A percentile compares a stretch with the other conserved stretches of the same genome.
Conservation (phyloP, 2,113 vertebrate species). For the Bufo gargarizans region DNA sequence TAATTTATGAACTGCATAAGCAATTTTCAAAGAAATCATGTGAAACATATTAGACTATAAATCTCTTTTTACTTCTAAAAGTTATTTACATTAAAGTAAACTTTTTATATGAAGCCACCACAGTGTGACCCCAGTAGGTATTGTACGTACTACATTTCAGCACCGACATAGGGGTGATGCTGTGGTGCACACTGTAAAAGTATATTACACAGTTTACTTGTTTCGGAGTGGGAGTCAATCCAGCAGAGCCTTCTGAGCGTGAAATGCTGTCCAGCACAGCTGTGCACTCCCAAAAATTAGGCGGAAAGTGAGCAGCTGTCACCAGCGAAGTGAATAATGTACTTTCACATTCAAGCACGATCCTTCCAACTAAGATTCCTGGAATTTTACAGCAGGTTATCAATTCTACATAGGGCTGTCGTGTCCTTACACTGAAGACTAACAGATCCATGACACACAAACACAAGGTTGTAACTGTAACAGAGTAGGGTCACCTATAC, state of each 20-base stretch:
- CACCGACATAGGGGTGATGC: background rate
- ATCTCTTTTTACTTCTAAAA: background rate
- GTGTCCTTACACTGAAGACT: slow-evolving; percentile 5
- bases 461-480: background rate
- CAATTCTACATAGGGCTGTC: slow-evolving; percentile 8
- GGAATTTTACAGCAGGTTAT: slow-evolving; percentile 44
- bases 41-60: too few species aligned
- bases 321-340: slow-evolving; percentile 30
- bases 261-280: slow-evolving; percentile 43
- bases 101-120: too few species aligned
- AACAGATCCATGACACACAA: background rate
- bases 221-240: background rate
- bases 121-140: too few species aligned
- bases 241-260: background rate
- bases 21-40: too few species aligned
- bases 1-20: too few species aligned
- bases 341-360: slow-evolving; percentile 44
- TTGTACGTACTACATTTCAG: background rate
- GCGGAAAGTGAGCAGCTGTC: slow-evolving; percentile 54
- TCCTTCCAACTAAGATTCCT: slow-evolving; percentile 16
- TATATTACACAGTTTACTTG: slow-evolving; percentile 2
- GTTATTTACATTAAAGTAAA: background rate
- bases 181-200: background rate
- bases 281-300: slow-evolving; percentile 36
- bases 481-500: background rate